Conservation (phyloP, 2,888 invertebrate species). For the Drosophila flavopinicola region DNA sequence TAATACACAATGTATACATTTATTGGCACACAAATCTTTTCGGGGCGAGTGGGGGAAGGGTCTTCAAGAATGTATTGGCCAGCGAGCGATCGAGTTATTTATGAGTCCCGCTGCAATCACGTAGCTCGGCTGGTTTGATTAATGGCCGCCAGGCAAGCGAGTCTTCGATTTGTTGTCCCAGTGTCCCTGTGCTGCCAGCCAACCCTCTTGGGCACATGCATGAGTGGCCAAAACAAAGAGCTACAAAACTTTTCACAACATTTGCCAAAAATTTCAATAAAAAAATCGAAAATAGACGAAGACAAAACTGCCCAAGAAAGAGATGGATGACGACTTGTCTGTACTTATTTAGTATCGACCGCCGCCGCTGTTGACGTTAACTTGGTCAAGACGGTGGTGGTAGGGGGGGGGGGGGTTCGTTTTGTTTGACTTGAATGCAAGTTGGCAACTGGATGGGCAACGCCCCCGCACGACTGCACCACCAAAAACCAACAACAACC, state of each 20-base stretch:
- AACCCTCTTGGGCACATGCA: constrained; percentile 19
- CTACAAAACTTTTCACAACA: constrained; percentile 62
- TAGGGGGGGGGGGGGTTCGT: constrained; percentile 1
- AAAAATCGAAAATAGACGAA: constrained; percentile 21
- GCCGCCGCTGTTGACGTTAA: constrained; percentile 56
- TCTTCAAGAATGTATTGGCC: constrained; percentile 19
- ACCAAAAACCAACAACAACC: constrained; percentile 31
- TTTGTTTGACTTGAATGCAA: constrained; percentile 68
- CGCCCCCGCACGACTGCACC: constrained; percentile 53
- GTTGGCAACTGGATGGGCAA: constrained; percentile 71
- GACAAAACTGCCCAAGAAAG: constrained; percentile 8
- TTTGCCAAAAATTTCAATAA: constrained; percentile 56
- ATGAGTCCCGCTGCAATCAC: constrained; percentile 66
- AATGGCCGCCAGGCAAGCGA: constrained; percentile 61
- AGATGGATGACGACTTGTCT: constrained; percentile 51
- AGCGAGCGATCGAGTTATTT: constrained; percentile 58
- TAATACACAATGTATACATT: constrained; percentile 30
- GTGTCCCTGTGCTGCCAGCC: no score
- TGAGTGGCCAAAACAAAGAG: constrained; percentile 56
- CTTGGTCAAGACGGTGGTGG: constrained; percentile 43
- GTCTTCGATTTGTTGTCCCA: constrained; percentile 49
- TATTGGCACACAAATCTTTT: constrained; percentile 52
- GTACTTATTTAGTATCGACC: constrained; percentile 55
- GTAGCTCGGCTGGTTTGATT: constrained; percentile 62
- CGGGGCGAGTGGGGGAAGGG: not conserved